Evolutionary conservation across 2,888 invertebrate species (phyloP), one percentile per base, ranked within the genome.

Genomic region (Hypercompe scribonia): DNA sequence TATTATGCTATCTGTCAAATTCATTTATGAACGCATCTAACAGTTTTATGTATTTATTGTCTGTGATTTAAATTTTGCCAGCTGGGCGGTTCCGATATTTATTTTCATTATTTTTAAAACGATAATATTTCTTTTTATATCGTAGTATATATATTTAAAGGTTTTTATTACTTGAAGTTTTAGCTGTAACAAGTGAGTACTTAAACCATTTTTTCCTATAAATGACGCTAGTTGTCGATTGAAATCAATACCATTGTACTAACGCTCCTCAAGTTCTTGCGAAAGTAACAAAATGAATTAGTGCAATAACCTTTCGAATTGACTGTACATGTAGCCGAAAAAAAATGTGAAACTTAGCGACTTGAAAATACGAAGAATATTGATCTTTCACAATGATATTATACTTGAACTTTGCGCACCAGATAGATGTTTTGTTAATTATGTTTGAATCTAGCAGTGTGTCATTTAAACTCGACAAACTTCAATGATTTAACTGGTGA

Each of bases 1-100:
- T 31, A 3, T 58, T 71, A 65, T 70, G 54, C 18, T 70, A 65
- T 68, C 28, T 73, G 70, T 70, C 70, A 76, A 74, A 71, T 58
- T 64, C 31, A 36, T 24, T 65, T 33, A 7, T 65, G 75, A 79
- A 77, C 77, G 78, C 71, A 75, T 36, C 72, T 70, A 36, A 65
- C 64, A 67, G 69, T 69, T 68, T 54, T 74, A 68, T 65, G 33
- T 74, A 78, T 73, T 78, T 64, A 50, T 79, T 80, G 75, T 86
- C 85, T 87, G 85, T 87, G 82, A 78, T 76, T 75, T 83, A 83
- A 85, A 85, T 85, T 89, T 92, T 94, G 94, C 94, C 93, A 94
- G 94, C 93, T 94, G 94, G 94, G 94, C 94, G 94, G 93, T 91
- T 92, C 91, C 93, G 80, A 85, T 90, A 88, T 87, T 89, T 89